Percentiles rank a stretch among this genome's conserved stretches.
Conservation (phyloP, 2,797 vertebrate species). For the Buphagus erythrorhynchus region DNA sequence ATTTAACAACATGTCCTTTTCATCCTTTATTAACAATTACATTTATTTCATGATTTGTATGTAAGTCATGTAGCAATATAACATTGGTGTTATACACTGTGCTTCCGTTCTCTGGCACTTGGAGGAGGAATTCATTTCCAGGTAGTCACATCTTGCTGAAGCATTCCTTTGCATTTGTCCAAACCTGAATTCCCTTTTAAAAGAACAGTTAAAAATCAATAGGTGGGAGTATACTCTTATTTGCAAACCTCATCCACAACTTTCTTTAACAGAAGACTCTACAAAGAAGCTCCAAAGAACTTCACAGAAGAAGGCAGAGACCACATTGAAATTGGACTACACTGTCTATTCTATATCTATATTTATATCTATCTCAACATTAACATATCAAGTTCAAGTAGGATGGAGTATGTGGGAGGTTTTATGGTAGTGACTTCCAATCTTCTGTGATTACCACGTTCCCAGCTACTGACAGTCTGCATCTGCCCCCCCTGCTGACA, state of each 20-base stretch:
- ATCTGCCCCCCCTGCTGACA: not conserved
- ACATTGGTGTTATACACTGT: slow-evolving; percentile 68
- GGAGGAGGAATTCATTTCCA: slow-evolving; percentile 65
- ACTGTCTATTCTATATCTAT: not conserved
- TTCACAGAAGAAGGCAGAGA: not conserved
- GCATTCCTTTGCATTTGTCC: slow-evolving; percentile 97
- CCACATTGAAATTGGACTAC: not conserved
- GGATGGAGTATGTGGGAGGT: not conserved
- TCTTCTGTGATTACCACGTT: not conserved
- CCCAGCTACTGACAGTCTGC: not conserved
- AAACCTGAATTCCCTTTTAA: slow-evolving; percentile 94
- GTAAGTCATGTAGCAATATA: slow-evolving; percentile 63
- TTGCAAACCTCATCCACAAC: not conserved
- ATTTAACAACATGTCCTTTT: slow-evolving; percentile 61
- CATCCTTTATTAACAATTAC: slow-evolving; percentile 71
- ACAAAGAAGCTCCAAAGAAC: not conserved
- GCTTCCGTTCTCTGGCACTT: slow-evolving; percentile 77
- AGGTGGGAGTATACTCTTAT: not conserved
- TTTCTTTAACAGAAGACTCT: not conserved
- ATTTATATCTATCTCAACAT: not conserved
- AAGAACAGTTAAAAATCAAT: not conserved
- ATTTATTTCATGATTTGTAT: slow-evolving; percentile 64
- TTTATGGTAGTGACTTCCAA: not conserved
- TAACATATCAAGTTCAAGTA: not conserved
- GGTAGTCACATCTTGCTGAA: slow-evolving; percentile 94